phyloP scores from a whole-genome alignment of 1,140 invertebrate genomes.

The Drosophila lacertosa region DNA sequence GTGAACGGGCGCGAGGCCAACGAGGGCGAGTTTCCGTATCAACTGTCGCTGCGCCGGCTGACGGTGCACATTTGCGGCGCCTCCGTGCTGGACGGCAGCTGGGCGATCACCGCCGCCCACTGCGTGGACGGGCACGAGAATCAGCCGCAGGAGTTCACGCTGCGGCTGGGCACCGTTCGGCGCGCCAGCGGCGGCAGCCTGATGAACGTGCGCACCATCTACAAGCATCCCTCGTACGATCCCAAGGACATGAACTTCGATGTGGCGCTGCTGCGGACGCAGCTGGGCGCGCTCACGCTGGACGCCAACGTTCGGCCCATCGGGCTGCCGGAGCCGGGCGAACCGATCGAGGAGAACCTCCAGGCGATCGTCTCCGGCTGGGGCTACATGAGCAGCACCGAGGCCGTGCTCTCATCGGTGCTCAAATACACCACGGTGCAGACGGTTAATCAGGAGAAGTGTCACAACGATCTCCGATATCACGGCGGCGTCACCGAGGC shows the following conservation, averaged over 20 bases:
- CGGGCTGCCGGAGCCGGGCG: constrained; percentile 43
- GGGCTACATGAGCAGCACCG: constrained; percentile 74
- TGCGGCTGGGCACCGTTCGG: constrained; percentile 65
- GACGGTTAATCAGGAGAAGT: constrained; percentile 71
- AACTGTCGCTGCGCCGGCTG: constrained; percentile 68
- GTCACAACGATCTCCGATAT: constrained; percentile 53
- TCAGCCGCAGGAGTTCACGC: constrained; percentile 57
- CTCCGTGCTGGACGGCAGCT: constrained; percentile 67
- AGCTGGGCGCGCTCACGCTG: constrained; percentile 35
- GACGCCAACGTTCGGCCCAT: constrained; percentile 60
- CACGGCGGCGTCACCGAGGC: constrained; percentile 75
- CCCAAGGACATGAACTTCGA: constrained; percentile 73
- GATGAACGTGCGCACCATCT: constrained; percentile 61
- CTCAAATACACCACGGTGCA: constrained; percentile 72
- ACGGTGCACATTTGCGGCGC: constrained; percentile 80
- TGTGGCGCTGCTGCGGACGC: constrained; percentile 65
- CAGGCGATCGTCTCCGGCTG: constrained; percentile 73
- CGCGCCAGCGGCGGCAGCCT: constrained; percentile 61
- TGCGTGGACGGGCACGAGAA: constrained; percentile 71
- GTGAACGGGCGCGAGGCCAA: constrained; percentile 69
- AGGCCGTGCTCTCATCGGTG: constrained; percentile 59
- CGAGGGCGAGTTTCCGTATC: constrained; percentile 65
- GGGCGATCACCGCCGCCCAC: constrained; percentile 83
- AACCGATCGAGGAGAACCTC: constrained; percentile 45
- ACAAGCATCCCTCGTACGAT: constrained; percentile 79